Conservation (phyloP, 2,113 vertebrate genomes). For the Mus pahari region DNA sequence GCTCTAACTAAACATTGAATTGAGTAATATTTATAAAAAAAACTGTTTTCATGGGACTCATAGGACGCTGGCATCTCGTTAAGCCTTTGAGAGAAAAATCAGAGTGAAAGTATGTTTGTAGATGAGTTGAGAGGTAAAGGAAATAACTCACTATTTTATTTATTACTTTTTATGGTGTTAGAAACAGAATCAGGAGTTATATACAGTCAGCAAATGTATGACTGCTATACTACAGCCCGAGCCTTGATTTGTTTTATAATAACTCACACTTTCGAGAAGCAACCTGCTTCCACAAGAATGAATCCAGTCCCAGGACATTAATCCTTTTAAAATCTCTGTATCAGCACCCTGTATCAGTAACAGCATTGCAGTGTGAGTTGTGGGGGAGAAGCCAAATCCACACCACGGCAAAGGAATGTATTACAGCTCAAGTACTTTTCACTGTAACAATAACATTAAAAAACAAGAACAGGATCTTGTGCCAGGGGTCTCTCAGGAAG, state of each 20-base stretch:
- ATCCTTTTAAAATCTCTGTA: not conserved
- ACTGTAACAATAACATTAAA: not conserved
- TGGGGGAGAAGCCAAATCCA: not conserved
- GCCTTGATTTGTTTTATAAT: not conserved
- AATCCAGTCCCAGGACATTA: not conserved
- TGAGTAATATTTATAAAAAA: not conserved
- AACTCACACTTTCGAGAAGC: not conserved
- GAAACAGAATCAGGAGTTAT: not conserved
- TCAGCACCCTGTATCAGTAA: no score
- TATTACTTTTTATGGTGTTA: not conserved
- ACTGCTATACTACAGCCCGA: not conserved
- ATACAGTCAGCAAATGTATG: not conserved
- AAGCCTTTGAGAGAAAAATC: not conserved
- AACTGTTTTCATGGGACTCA: not conserved
- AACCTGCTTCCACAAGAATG: not conserved
- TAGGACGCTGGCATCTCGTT: no score
- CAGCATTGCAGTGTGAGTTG: not conserved
- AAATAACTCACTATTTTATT: not conserved
- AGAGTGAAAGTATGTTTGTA: not conserved
- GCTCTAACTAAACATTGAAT: not conserved
- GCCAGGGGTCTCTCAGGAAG: no score
- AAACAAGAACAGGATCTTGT: not conserved
- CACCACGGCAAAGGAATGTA: no score
- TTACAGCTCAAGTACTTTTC: not conserved
- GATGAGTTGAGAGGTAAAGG: not conserved